Evolutionary conservation across 2,888 invertebrate genomes (phyloP).

Genomic region (Anaspis maculata): DNA sequence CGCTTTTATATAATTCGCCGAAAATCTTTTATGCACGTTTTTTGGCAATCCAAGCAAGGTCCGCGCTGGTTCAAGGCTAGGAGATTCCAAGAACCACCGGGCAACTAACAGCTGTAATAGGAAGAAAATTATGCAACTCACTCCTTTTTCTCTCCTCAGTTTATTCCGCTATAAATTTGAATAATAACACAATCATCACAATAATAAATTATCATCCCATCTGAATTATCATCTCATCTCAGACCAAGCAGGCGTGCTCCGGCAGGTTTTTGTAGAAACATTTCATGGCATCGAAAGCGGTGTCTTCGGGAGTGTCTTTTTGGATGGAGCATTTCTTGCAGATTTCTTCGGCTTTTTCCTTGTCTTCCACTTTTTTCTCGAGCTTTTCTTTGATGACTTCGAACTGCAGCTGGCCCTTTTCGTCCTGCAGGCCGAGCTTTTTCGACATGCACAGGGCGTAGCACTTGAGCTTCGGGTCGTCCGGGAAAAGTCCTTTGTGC

Average conservation of each 20-base stretch:
- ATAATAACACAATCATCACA: too few relatives aligned
- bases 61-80: too few relatives aligned
- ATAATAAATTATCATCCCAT: not conserved
- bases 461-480: slow-evolving; percentile 42
- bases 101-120: too few relatives aligned
- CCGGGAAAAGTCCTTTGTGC: slow-evolving; percentile 43
- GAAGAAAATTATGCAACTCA: too few relatives aligned
- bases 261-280: slow-evolving; percentile 36
- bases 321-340: slow-evolving; percentile 26
- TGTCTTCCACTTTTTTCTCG: too few relatives aligned
- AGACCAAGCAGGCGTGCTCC: not conserved
- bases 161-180: too few relatives aligned
- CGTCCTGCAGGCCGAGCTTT: slow-evolving; percentile 42
- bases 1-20: too few relatives aligned
- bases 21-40: too few relatives aligned
- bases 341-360: slow-evolving; percentile 38
- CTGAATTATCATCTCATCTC: not conserved
- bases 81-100: too few relatives aligned
- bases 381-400: slow-evolving; percentile 39
- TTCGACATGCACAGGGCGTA: slow-evolving; percentile 45
- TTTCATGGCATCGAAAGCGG: slow-evolving; percentile 41
- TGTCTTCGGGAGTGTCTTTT: slow-evolving; percentile 31
- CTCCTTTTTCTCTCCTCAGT: too few relatives aligned
- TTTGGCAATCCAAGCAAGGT: too few relatives aligned
- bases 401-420: slow-evolving; percentile 20